These are phyloP conservation scores for Parauchenoglanis punctatus DNA, from an alignment of 2,797 vertebrate species.

Conservation along the genomic window DNA sequence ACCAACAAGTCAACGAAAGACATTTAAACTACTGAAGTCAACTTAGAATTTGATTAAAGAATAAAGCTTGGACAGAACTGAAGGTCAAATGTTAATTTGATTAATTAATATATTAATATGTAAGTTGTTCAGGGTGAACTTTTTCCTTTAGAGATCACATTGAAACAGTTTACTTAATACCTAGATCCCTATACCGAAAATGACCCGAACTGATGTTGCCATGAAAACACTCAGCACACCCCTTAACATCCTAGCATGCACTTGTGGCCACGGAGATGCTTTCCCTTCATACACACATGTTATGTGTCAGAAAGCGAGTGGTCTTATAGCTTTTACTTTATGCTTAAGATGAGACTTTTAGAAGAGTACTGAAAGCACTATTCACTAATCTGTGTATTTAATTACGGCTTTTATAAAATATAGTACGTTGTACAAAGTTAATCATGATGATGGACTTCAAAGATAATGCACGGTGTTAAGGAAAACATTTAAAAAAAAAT, in stretches of 20 bases:
- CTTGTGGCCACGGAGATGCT: background rate
- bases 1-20: background rate
- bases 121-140: background rate
- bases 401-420: background rate
- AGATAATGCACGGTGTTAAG: background rate
- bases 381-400: background rate
- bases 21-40: background rate
- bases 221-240: background rate
- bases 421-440: background rate
- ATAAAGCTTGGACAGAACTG: background rate
- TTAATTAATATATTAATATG: background rate
- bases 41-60: background rate
- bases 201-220: background rate
- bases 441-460: background rate
- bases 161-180: background rate
- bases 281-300: too few species aligned
- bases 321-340: background rate
- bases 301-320: background rate
- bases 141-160: background rate
- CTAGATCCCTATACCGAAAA: background rate
- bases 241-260: background rate
- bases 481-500: background rate
- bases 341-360: background rate
- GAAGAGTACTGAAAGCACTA: background rate
- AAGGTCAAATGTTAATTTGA: background rate